phyloP scores from a whole-genome alignment of 2,113 vertebrate genomes.

The Phalacrocorax pelagicus region DNA sequence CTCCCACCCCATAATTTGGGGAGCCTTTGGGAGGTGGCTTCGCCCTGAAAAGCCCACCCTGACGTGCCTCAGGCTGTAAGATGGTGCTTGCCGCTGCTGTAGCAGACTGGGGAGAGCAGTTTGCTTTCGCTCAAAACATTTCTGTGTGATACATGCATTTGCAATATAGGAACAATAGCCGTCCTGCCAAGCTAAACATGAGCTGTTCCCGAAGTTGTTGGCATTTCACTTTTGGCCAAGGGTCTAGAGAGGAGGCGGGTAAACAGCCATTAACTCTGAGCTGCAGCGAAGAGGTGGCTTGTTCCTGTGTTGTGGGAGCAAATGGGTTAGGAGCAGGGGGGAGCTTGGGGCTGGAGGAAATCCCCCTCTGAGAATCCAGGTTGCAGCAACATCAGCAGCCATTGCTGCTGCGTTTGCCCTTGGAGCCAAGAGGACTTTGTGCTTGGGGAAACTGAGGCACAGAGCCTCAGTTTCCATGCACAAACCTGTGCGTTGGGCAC shows the following conservation, averaged over 20 bases:
- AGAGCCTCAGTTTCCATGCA: fast-evolving
- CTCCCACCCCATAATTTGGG: neutral
- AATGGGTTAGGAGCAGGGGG: neutral
- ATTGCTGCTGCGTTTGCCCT: neutral
- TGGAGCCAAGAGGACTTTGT: neutral
- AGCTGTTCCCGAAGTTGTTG: neutral
- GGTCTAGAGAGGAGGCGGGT: neutral
- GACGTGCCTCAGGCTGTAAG: neutral
- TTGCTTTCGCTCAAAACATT: neutral
- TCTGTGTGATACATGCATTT: neutral
- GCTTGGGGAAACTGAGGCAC: neutral
- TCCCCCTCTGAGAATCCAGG: fast-evolving
- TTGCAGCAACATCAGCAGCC: neutral
- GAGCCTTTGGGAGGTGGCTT: neutral
- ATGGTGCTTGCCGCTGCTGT: neutral
- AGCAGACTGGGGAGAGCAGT: neutral
- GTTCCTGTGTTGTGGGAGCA: neutral
- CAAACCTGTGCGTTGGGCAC: fast-evolving
- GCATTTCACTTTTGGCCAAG: neutral
- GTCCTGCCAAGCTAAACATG: neutral
- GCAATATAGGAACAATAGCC: slow-evolving; percentile 17
- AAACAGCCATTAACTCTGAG: neutral
- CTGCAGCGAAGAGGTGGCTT: neutral
- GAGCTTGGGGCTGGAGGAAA: neutral
- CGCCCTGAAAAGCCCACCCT: neutral